A percentile compares a stretch with the other conserved stretches of the same genome.
Evolutionary conservation across 2,888 invertebrate species (phyloP).

Genomic region (Acrobasis repandana): DNA sequence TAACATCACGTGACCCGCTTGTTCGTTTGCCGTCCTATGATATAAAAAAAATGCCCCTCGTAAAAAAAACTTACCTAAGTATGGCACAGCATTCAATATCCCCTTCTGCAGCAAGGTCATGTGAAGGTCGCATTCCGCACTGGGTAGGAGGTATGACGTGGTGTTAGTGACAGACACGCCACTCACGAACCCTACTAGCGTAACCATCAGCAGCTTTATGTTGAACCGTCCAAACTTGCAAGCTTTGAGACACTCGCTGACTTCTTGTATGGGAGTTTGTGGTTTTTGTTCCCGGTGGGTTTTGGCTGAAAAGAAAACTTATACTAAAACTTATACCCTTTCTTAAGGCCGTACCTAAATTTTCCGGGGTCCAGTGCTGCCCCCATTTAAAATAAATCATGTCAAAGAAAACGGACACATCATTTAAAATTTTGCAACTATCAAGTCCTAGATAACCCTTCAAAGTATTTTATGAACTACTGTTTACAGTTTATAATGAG

Average conservation of each 20-base stretch:
- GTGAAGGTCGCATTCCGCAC: slow-evolving; percentile 64
- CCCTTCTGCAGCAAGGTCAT: slow-evolving; percentile 65
- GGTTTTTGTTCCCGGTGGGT: slow-evolving; percentile 38
- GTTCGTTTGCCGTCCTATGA: too few species aligned
- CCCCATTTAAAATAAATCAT: too few species aligned
- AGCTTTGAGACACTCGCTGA: slow-evolving; percentile 55
- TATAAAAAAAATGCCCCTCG: too few species aligned
- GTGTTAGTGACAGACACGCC: slow-evolving; percentile 51
- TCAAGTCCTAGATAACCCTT: too few species aligned
- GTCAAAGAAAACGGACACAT: too few species aligned
- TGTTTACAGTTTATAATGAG: too few species aligned
- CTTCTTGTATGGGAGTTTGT: slow-evolving; percentile 57
- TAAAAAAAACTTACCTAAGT: slow-evolving; percentile 51
- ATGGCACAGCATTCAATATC: slow-evolving; percentile 60
- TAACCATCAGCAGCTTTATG: slow-evolving; percentile 45
- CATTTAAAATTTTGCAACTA: too few species aligned
- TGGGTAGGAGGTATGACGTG: slow-evolving; percentile 59
- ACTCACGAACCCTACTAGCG: slow-evolving; percentile 47
- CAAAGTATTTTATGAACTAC: too few species aligned
- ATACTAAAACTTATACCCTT: too few species aligned
- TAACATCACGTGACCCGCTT: background rate
- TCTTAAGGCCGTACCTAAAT: too few species aligned
- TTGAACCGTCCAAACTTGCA: slow-evolving; percentile 63
- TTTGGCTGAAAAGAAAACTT: slow-evolving; percentile 41
- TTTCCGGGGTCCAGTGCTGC: too few species aligned